Conservation (phyloP, 1,140 invertebrate species). For the Cataglyphis hispanica region DNA sequence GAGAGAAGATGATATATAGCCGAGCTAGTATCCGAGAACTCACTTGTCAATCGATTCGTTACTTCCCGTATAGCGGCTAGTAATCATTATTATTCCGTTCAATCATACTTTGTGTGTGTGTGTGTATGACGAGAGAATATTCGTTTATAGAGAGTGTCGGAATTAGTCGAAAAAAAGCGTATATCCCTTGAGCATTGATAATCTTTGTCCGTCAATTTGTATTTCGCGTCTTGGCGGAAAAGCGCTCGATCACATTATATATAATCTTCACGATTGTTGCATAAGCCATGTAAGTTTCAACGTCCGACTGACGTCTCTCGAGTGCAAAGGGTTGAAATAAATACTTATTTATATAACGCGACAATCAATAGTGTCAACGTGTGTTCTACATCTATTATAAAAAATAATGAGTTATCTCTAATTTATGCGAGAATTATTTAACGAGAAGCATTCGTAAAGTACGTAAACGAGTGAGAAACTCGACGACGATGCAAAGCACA, state of each 20-base stretch:
- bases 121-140: conserved; percentile 16
- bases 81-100: conserved; percentile 1
- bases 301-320: conserved; percentile 42
- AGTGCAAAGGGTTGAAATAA: conserved; percentile 44
- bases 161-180: conserved; percentile 55
- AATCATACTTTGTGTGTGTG: conserved; percentile 2
- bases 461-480: conserved; percentile 13
- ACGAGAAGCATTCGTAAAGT: conserved; percentile 11
- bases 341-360: conserved; percentile 21
- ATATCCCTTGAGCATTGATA: conserved; percentile 55
- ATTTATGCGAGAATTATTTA: neutral
- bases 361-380: conserved; percentile 19
- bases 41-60: conserved; percentile 36
- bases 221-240: conserved; percentile 26
- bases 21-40: conserved; percentile 39
- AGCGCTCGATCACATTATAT: conserved; percentile 19
- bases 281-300: conserved; percentile 19
- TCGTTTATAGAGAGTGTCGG: conserved; percentile 48
- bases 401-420: neutral
- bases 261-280: neutral
- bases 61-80: conserved; percentile 23
- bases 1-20: conserved; percentile 47
- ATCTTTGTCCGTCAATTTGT: conserved; percentile 43
- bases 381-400: neutral
- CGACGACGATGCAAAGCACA: neutral